Base-by-base conservation (phyloP, 2,113 vertebrate species). In the Lepisosteus oculatus region DNA sequence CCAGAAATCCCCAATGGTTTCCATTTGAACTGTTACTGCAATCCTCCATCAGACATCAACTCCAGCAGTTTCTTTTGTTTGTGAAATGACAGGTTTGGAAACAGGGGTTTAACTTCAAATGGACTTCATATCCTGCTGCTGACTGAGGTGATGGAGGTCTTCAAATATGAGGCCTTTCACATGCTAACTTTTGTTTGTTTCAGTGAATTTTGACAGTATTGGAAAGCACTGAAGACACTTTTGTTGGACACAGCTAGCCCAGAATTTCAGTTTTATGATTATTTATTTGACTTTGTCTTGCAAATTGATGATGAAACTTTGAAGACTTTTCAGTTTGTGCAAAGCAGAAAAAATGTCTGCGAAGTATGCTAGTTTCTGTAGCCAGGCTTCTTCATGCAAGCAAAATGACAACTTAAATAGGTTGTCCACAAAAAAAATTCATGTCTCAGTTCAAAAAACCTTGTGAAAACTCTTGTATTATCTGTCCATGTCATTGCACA, bases 311-410 rank as follows among this genome's bases (percentile, higher is more conserved):
- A 71, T 82, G 72, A 76, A 77, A 3, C 76, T 77, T 76, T 83
- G 80, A 74, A 77, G 77, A 68, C 75, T 76, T 56, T 75, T 80
- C 75, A 79, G 69, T 6, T 83, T 75, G 84, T 87, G 85, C 79
- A 87, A 82, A 73, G 75, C 79, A 73, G 81, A 81, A 73, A 86
- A 86, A 73, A 85, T 80, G 74, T 85, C 85, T 61, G 81, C 80
- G 72, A 85, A 80, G 75, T 88, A 85, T 15, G 80, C 80, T 72
- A 84, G 82, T 77, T 76, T 83, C 73, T 84, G 68, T 43, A 85
- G 73, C 80, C 79, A 83, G 55, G 77, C 78, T 17, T 74, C 73
- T 74, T 81, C 80, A 67, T 77, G 82, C 76, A 84, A 75, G 74
- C 73, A 84, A 29, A 81, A 79, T 75, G 77, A 29, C 29, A 29